Conservation (phyloP, 1,140 invertebrate genomes). For the Polyergus mexicanus region DNA sequence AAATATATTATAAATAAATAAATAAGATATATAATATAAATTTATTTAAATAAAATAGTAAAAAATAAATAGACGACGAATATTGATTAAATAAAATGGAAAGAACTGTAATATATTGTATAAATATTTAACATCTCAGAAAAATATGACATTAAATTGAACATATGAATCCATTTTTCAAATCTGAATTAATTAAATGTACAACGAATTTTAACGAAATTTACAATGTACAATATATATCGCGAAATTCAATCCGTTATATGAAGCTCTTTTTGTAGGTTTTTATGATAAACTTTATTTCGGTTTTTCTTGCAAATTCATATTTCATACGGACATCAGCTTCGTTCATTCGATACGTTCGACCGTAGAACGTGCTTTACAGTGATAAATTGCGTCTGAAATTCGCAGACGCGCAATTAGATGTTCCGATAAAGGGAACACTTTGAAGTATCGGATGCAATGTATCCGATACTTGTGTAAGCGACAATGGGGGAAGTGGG, state of each 20-base stretch:
- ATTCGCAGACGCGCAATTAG: constrained; percentile 45
- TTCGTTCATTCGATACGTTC: background rate
- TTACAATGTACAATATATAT: background rate
- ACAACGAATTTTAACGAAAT: background rate
- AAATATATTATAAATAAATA: background rate
- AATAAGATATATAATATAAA: too few relatives aligned
- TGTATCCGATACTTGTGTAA: constrained; percentile 23
- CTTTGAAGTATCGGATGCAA: constrained; percentile 35
- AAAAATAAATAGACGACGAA: too few relatives aligned
- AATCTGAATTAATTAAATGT: constrained; percentile 10
- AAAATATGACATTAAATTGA: background rate
- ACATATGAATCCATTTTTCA: background rate
- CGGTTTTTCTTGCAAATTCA: background rate
- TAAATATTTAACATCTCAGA: background rate
- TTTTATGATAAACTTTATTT: background rate
- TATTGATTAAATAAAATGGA: background rate
- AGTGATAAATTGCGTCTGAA: constrained; percentile 21
- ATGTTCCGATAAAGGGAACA: constrained; percentile 10
- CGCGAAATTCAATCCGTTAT: constrained; percentile 12
- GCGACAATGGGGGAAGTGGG: constrained; percentile 45
- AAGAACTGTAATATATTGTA: background rate
- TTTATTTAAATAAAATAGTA: too few relatives aligned
- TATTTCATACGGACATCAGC: background rate
- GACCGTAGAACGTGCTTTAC: background rate
- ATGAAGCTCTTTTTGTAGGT: background rate